Percentiles rank a stretch among this genome's conserved stretches.
Evolutionary conservation across 2,888 invertebrate species (phyloP).

Genomic region (Erebia palarica): DNA sequence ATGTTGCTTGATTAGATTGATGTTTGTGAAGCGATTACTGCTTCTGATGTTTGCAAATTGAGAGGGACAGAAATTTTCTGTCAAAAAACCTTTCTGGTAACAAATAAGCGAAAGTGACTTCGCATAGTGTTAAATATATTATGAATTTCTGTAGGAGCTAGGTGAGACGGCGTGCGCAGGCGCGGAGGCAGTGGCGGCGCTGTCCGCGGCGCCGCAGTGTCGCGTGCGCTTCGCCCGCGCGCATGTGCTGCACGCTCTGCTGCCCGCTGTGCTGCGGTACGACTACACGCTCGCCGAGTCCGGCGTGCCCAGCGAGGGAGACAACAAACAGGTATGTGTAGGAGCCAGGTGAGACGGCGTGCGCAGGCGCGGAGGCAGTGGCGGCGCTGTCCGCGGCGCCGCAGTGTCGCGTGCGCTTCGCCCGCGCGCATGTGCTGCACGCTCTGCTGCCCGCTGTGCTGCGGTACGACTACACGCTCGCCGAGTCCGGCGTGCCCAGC

Average conservation of each 20-base stretch:
- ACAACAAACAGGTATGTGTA: constrained; percentile 88
- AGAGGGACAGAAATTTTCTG: too few relatives aligned
- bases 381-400: constrained; percentile 94
- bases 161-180: constrained; percentile 91
- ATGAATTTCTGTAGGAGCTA: constrained; percentile 84
- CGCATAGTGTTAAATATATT: neutral
- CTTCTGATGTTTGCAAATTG: too few relatives aligned
- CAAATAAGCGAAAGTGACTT: too few relatives aligned
- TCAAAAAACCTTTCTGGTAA: too few relatives aligned
- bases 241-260: constrained; percentile 95
- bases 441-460: constrained; percentile 95
- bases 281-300: constrained; percentile 99
- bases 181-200: constrained; percentile 93
- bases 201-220: constrained; percentile 92
- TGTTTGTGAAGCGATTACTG: too few relatives aligned
- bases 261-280: constrained; percentile 95
- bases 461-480: constrained; percentile 97
- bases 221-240: constrained; percentile 91
- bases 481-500: too few relatives aligned
- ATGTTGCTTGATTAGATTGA: too few relatives aligned
- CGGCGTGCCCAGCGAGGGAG: constrained; percentile 83
- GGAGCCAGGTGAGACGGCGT: constrained; percentile 91
- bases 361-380: constrained; percentile 95
- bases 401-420: constrained; percentile 90
- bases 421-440: constrained; percentile 95